Conservation (phyloP, 2,113 vertebrate species). For the Peromyscus leucopus region DNA sequence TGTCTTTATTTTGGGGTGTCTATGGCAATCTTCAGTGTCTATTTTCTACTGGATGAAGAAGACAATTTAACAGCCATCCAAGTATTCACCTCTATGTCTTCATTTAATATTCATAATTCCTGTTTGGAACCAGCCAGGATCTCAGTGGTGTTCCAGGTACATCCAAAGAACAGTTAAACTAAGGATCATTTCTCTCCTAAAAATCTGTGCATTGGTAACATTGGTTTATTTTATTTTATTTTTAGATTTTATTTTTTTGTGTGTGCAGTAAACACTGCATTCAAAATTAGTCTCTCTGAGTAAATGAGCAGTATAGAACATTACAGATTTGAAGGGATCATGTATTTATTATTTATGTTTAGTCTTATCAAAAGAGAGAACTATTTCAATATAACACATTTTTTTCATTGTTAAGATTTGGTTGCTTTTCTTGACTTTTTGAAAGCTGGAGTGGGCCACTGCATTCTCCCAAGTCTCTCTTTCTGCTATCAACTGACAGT, state of each 20-base stretch:
- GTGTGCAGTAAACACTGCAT: not conserved
- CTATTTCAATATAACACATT: not conserved
- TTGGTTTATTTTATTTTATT: not conserved
- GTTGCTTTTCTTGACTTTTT: not conserved
- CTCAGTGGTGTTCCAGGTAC: constrained; percentile 83
- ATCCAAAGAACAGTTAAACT: not conserved
- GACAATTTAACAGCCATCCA: constrained; percentile 85
- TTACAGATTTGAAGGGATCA: not conserved
- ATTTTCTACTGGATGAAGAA: constrained; percentile 83
- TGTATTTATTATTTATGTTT: not conserved
- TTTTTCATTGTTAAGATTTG: constrained; percentile 1
- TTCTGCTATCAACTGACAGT: not conserved
- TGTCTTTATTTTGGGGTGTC: constrained; percentile 75
- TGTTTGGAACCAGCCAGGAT: constrained; percentile 82
- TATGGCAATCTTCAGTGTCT: constrained; percentile 83
- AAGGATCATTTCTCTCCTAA: not conserved
- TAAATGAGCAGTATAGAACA: not conserved
- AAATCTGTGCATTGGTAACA: not conserved
- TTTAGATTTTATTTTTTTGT: not conserved
- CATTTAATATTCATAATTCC: constrained; percentile 86
- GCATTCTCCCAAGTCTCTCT: not conserved
- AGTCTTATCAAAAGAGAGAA: not conserved
- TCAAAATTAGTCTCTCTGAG: not conserved
- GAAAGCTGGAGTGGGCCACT: not conserved
- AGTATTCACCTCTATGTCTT: constrained; percentile 85